These are phyloP conservation scores for Gymnocephalus cernua DNA, from an alignment of 2,113 vertebrate species.

Conservation along the genomic window DNA sequence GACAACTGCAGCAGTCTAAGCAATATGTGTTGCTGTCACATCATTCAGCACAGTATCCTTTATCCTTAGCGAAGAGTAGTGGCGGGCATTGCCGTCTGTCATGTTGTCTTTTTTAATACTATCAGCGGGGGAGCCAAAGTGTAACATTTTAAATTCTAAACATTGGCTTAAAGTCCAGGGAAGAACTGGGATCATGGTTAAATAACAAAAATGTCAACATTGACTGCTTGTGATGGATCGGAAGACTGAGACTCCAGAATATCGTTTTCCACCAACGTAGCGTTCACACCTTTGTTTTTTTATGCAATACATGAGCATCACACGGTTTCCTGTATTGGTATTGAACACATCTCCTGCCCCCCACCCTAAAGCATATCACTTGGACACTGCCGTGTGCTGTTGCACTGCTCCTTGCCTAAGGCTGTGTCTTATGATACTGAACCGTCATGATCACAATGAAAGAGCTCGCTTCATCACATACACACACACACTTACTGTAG, in stretches of 20 bases:
- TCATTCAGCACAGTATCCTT: background rate
- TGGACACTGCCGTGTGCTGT: conserved; percentile 1
- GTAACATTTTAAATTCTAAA: too few species aligned
- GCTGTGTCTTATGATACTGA: conserved; percentile 53
- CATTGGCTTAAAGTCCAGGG: too few species aligned
- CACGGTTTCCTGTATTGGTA: background rate
- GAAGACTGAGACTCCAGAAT: background rate
- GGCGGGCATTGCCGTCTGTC: background rate
- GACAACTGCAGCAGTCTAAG: background rate
- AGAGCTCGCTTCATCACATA: conserved; percentile 35
- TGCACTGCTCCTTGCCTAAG: conserved; percentile 8
- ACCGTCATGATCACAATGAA: conserved; percentile 45
- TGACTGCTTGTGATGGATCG: background rate
- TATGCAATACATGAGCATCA: background rate
- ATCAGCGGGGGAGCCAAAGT: background rate
- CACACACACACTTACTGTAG: background rate
- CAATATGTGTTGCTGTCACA: background rate
- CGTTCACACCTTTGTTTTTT: background rate
- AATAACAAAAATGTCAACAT: background rate
- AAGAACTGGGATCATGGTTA: background rate
- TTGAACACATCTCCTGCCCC: too few species aligned
- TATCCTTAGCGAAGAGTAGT: background rate
- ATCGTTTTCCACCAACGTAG: background rate
- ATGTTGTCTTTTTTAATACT: background rate
- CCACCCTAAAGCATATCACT: background rate